Conservation (phyloP, 2,888 invertebrate genomes). For the Axea sp. region DNA sequence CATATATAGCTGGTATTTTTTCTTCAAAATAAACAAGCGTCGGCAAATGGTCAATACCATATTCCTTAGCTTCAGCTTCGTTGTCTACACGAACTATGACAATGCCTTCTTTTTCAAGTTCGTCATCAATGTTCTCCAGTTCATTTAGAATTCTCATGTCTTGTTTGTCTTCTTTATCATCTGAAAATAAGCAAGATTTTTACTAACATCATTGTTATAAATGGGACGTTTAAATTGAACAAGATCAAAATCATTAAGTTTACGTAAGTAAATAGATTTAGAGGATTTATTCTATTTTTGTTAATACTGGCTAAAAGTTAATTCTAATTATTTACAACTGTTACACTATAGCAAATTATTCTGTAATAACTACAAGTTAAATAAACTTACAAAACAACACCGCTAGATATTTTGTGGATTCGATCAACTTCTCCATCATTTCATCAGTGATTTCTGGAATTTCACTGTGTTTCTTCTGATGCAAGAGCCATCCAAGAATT, state of each 20-base stretch:
- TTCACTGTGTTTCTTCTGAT: constrained; percentile 93
- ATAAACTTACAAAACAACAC: constrained; percentile 96
- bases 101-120: constrained; percentile 92
- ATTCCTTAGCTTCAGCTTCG: constrained; percentile 93
- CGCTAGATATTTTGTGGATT: constrained; percentile 89
- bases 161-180: constrained; percentile 94
- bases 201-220: too few relatives aligned
- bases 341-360: too few relatives aligned
- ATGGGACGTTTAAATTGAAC: too few relatives aligned
- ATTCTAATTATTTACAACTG: too few relatives aligned
- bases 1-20: constrained; percentile 93
- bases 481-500: constrained; percentile 92
- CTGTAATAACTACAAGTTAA: too few relatives aligned
- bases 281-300: too few relatives aligned
- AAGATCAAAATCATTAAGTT: too few relatives aligned
- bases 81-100: constrained; percentile 95
- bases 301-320: too few relatives aligned
- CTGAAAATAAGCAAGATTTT: too few relatives aligned
- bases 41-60: constrained; percentile 93
- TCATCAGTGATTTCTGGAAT: constrained; percentile 95
- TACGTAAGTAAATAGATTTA: not conserved
- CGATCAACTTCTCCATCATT: constrained; percentile 94
- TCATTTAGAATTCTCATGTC: constrained; percentile 93
- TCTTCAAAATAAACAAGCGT: constrained; percentile 93
- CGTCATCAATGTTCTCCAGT: constrained; percentile 95